Evolutionary conservation across 1,140 invertebrate species (phyloP).

Genomic region (Euglossa dilemma): DNA sequence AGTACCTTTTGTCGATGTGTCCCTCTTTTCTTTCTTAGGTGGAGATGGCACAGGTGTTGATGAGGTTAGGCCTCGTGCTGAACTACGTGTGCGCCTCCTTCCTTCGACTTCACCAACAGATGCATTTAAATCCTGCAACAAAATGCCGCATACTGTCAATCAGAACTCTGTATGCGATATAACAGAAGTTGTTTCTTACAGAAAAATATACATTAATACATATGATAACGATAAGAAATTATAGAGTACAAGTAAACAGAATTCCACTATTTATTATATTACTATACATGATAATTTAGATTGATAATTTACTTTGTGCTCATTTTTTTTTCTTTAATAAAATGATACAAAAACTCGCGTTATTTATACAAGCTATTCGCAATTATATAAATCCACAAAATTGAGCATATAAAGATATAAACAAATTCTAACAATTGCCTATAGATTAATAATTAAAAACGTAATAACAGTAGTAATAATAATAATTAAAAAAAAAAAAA

Average conservation of each 20-base stretch:
- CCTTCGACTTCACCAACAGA: conserved; percentile 79
- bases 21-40: conserved; percentile 80
- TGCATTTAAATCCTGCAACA: conserved; percentile 76
- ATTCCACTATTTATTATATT: background rate
- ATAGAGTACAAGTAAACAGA: background rate
- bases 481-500: conserved; percentile 7
- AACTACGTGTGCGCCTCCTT: conserved; percentile 81
- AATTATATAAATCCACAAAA: background rate
- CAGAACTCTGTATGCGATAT: too few relatives aligned
- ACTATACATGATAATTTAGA: background rate
- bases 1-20: conserved; percentile 72
- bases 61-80: conserved; percentile 76
- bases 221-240: background rate
- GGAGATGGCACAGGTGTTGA: conserved; percentile 78
- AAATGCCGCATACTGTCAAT: background rate
- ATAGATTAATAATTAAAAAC: background rate
- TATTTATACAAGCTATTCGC: too few relatives aligned
- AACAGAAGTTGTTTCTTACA: too few relatives aligned
- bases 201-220: too few relatives aligned
- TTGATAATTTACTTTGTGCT: too few relatives aligned
- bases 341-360: background rate
- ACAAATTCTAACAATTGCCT: background rate
- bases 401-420: background rate
- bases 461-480: too few relatives aligned
- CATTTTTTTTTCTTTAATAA: background rate